Evolutionary conservation across 1,140 invertebrate genomes (phyloP).

Genomic region (Drosophila sp.): DNA sequence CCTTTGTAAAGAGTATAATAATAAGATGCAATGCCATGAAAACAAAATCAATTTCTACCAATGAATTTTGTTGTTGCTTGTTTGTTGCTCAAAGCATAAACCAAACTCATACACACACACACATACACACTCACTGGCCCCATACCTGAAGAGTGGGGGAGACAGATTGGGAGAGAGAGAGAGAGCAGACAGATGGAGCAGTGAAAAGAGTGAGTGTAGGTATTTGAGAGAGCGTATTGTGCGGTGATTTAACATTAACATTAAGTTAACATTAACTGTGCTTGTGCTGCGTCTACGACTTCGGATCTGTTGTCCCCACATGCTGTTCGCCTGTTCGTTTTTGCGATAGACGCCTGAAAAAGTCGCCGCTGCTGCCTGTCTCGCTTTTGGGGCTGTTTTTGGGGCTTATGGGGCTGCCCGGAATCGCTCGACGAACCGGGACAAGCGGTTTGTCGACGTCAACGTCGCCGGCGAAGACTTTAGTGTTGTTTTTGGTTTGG

Average conservation of each 20-base stretch:
- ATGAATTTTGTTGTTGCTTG: conserved; percentile 19
- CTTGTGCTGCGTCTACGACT: conserved; percentile 19
- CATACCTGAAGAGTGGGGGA: conserved; percentile 3
- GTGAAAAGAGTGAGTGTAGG: not conserved
- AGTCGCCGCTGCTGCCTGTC: conserved; percentile 57
- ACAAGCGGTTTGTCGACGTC: conserved; percentile 71
- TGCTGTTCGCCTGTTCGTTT: conserved; percentile 78
- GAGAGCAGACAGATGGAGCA: conserved; percentile 15
- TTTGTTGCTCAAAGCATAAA: conserved; percentile 25
- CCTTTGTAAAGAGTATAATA: conserved; percentile 10
- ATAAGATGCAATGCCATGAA: conserved; percentile 50
- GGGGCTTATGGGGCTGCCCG: conserved; percentile 25
- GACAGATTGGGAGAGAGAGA: conserved; percentile 11
- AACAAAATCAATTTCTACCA: conserved; percentile 32
- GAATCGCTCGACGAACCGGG: conserved; percentile 48
- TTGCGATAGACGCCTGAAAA: conserved; percentile 81
- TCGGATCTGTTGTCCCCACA: conserved; percentile 16
- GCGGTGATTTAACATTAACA: conserved; percentile 36
- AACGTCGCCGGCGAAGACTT: conserved; percentile 65
- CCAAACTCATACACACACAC: conserved; percentile 16
- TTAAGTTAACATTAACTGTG: conserved; percentile 3
- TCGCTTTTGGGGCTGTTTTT: conserved; percentile 34
- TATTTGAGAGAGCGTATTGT: conserved; percentile 11
- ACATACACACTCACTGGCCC: not conserved
- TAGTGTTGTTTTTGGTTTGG: no score